phyloP scores from a whole-genome alignment of 2,797 vertebrate genomes.

The Vireo griseus region DNA sequence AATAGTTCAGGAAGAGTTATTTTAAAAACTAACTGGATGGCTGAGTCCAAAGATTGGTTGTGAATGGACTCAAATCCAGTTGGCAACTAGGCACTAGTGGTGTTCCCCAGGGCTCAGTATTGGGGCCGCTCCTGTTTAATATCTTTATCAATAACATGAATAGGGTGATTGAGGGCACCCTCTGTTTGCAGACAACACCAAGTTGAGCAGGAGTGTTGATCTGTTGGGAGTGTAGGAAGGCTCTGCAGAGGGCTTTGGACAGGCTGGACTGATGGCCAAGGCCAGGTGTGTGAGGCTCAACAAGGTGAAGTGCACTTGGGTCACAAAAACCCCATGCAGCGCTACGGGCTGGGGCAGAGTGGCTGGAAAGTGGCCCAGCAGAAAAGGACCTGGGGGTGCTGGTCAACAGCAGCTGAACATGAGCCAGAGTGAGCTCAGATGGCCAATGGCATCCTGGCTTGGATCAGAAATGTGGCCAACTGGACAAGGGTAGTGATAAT shows the following conservation, averaged over 20 bases:
- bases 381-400: not conserved
- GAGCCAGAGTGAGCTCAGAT: not conserved
- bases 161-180: accelerated
- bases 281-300: not conserved
- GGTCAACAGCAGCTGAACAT: accelerated
- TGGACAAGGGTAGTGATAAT: accelerated
- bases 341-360: not conserved
- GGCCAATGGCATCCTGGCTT: not conserved
- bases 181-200: not conserved
- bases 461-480: not conserved
- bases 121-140: not conserved
- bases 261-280: accelerated
- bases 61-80: not conserved
- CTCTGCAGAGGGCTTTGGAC: not conserved
- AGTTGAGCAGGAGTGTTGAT: accelerated
- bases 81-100: not conserved
- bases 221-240: not conserved
- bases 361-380: accelerated
- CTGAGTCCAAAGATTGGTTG: not conserved
- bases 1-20: not conserved
- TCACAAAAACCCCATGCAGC: accelerated
- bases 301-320: not conserved
- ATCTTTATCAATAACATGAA: not conserved
- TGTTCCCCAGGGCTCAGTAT: not conserved
- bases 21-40: not conserved